phyloP scores from a whole-genome alignment of 2,888 invertebrate genomes.

The Pterostichus niger region DNA sequence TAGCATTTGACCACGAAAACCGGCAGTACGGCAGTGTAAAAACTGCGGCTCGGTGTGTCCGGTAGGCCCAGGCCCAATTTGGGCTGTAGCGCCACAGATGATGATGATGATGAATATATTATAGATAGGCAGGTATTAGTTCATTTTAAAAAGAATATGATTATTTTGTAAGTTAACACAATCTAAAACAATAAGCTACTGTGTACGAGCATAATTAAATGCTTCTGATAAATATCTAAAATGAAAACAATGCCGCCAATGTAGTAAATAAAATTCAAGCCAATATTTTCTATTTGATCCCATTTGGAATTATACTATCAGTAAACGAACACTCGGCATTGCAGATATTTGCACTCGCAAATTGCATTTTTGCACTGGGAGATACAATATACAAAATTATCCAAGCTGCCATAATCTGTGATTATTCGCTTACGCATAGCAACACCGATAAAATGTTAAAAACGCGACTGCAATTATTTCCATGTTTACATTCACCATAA shows the following conservation, averaged over 20 bases:
- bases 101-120: too few relatives aligned
- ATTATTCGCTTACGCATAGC: constrained; percentile 37
- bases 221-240: too few relatives aligned
- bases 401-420: constrained; percentile 47
- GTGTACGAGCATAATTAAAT: too few relatives aligned
- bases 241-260: neutral
- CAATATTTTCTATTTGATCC: constrained; percentile 25
- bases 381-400: constrained; percentile 44
- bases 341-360: neutral
- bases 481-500: constrained; percentile 48
- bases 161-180: too few relatives aligned
- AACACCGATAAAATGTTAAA: constrained; percentile 36
- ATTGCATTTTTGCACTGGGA: constrained; percentile 41
- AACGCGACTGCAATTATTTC: constrained; percentile 39
- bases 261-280: neutral
- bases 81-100: too few relatives aligned
- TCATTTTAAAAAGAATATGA: too few relatives aligned
- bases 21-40: too few relatives aligned
- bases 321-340: constrained; percentile 5
- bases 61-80: too few relatives aligned
- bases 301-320: constrained; percentile 34
- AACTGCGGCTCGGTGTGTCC: too few relatives aligned
- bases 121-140: too few relatives aligned
- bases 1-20: too few relatives aligned
- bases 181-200: too few relatives aligned